Percentiles rank a stretch among this genome's conserved stretches.
phyloP scores from a whole-genome alignment of 2,888 invertebrate species.

The Congeria kusceri region DNA sequence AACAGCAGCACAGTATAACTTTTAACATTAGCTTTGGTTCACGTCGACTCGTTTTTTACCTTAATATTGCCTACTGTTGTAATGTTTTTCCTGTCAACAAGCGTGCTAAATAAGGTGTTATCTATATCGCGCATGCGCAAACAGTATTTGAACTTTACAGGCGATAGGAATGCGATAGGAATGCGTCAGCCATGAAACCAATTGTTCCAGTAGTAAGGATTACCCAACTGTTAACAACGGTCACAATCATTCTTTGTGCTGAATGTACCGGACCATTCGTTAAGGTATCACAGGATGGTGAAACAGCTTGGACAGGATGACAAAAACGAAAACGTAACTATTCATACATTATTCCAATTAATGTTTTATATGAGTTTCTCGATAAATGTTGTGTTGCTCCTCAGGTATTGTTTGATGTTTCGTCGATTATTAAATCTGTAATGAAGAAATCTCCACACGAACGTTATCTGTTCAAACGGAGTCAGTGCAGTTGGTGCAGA shows the following conservation, averaged over 20 bases:
- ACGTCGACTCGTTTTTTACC: constrained; percentile 61
- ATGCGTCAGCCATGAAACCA: not conserved
- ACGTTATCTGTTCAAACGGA: too few species aligned
- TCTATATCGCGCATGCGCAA: constrained; percentile 14
- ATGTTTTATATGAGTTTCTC: constrained; percentile 75
- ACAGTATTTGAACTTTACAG: constrained; percentile 2
- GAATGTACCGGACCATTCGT: constrained; percentile 76
- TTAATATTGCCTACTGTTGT: too few species aligned
- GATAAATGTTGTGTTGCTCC: too few species aligned
- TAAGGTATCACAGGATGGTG: constrained; percentile 51
- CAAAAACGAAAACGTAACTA: too few species aligned
- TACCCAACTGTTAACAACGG: constrained; percentile 73
- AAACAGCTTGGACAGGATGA: constrained; percentile 23
- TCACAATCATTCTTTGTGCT: constrained; percentile 73
- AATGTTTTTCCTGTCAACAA: constrained; percentile 23
- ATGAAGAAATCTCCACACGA: too few species aligned
- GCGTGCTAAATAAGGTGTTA: constrained; percentile 37
- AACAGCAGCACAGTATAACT: constrained; percentile 23
- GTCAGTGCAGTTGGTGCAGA: too few species aligned
- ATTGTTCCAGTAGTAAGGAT: constrained; percentile 64
- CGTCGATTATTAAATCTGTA: too few species aligned
- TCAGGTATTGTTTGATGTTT: too few species aligned
- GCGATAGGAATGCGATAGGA: not conserved
- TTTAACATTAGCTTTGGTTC: constrained; percentile 51
- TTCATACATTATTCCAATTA: constrained; percentile 64